Base-by-base conservation (phyloP, 2,888 invertebrate species). In the Philhelius pedissequus region DNA sequence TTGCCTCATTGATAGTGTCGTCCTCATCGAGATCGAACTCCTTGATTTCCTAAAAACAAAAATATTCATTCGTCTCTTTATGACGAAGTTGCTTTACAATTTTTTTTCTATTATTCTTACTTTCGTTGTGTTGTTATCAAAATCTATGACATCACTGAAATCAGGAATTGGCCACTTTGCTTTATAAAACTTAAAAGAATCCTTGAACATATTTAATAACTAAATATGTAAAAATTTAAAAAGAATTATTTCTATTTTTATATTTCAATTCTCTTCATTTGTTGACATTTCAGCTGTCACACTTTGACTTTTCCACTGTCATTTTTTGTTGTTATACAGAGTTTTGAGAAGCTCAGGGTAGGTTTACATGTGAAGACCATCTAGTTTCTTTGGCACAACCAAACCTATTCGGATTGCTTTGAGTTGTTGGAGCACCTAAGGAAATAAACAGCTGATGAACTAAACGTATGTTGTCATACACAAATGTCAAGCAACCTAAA, bases 111-210 rank as follows among this genome's bases (percentile, higher is more conserved):
- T 22, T 48, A n/a, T 56, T 77, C 68, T 86, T 38, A 88, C 86
- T 50, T 87, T 76, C 1, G 66, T 7, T 11, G 82, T 40, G 4
- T 60, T 40, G 32, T 89, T 88, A 45, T 91, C 91, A 77, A 94
- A 91, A 90, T 94, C 93, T 83, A 96, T 89, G 1, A 97, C 95
- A 86, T 93, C 89, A n/a, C 92, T 89, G 11, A 95, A 91, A 88
- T 94, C 93, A 0, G 96, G 95, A 66, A 92, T 92, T 9, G 94
- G 93, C 82, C 93, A 93, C 88, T 94, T 94, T 9, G 94, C 93
- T 91, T 97, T 97, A 87, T 95, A 97, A 91, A 95, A 95, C 90
- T 97, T 97, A 90, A 97, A 97, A 86, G 91, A 91, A 86, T 94
- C 93, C 92, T 94, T 95, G 90, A 97, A 96, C 90, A 90, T 90